Percentiles rank a stretch among this genome's conserved stretches.
These are phyloP conservation scores for Nematopogon swammerdamellus DNA, from an alignment of 2,888 invertebrate genomes.

Conservation along the genomic window DNA sequence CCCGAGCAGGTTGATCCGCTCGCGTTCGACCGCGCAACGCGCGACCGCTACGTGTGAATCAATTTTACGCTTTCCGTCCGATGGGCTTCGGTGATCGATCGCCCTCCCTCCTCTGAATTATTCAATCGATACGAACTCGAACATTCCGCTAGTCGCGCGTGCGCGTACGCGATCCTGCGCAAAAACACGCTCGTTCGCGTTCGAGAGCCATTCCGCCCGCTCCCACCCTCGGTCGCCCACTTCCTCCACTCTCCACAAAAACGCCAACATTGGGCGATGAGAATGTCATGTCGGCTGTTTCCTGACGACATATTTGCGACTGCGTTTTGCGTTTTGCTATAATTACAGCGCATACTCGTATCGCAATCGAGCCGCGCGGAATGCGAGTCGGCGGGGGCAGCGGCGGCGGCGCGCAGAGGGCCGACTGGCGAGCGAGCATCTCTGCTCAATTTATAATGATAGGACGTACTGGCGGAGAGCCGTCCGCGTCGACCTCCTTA, in stretches of 20 bases:
- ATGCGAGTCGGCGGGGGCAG: conserved; percentile 28
- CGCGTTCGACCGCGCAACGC: too few relatives aligned
- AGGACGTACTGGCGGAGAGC: conserved; percentile 27
- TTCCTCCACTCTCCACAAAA: conserved; percentile 24
- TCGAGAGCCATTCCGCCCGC: neutral
- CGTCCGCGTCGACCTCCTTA: conserved; percentile 13
- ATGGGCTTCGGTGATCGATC: conserved; percentile 53
- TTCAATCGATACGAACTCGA: conserved; percentile 50
- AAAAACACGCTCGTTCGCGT: neutral
- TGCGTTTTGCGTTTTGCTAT: conserved; percentile 49
- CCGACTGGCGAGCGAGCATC: conserved; percentile 48
- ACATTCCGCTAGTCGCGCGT: conserved; percentile 23
- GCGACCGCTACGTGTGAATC: conserved; percentile 50
- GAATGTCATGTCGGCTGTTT: conserved; percentile 54
- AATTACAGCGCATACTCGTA: conserved; percentile 54
- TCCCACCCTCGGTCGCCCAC: too few relatives aligned
- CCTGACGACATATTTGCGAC: conserved; percentile 54
- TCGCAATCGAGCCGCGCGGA: conserved; percentile 42
- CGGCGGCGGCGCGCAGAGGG: conserved; percentile 26
- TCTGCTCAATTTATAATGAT: conserved; percentile 52
- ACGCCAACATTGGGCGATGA: conserved; percentile 46
- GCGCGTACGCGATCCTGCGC: neutral
- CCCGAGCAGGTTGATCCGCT: too few relatives aligned
- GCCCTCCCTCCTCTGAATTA: conserved; percentile 49
- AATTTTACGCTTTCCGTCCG: conserved; percentile 33